These are phyloP conservation scores for Clavelina lepadiformis DNA, from an alignment of 23 tunicate species.

Conservation along the genomic window DNA sequence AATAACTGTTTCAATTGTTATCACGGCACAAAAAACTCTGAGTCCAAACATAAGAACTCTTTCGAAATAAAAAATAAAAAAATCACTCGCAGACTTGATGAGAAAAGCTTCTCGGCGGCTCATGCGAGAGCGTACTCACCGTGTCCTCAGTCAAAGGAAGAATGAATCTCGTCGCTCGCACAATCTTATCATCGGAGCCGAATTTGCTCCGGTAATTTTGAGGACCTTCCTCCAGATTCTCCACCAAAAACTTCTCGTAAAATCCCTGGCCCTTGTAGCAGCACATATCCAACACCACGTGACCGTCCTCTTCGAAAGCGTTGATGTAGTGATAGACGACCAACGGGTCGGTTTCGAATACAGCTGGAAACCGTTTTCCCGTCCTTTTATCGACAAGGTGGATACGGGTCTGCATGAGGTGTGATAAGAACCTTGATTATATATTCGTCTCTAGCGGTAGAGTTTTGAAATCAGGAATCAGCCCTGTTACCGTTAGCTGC, in stretches of 20 bases:
- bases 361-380: conserved; percentile 38
- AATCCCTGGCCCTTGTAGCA: conserved; percentile 47
- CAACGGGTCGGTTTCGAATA: conserved; percentile 52
- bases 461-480: too few relatives aligned
- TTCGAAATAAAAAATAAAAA: too few relatives aligned
- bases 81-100: too few relatives aligned
- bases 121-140: conserved; percentile 20
- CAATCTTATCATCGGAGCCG: conserved; percentile 25
- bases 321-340: conserved; percentile 74
- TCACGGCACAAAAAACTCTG: too few relatives aligned
- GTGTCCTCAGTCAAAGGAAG: conserved; percentile 47
- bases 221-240: conserved; percentile 42
- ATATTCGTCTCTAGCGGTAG: too few relatives aligned
- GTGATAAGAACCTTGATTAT: too few relatives aligned
- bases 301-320: conserved; percentile 78
- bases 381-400: conserved; percentile 53
- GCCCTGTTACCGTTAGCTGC: too few relatives aligned
- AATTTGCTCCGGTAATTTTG: conserved; percentile 37
- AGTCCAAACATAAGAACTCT: too few relatives aligned
- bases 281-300: conserved; percentile 69
- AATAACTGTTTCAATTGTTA: too few relatives aligned
- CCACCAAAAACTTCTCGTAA: conserved; percentile 59
- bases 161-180: conserved; percentile 42
- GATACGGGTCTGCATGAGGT: conserved; percentile 33
- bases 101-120: not conserved